Base-by-base conservation (phyloP, 2,797 vertebrate species). In the Danio choprae region DNA sequence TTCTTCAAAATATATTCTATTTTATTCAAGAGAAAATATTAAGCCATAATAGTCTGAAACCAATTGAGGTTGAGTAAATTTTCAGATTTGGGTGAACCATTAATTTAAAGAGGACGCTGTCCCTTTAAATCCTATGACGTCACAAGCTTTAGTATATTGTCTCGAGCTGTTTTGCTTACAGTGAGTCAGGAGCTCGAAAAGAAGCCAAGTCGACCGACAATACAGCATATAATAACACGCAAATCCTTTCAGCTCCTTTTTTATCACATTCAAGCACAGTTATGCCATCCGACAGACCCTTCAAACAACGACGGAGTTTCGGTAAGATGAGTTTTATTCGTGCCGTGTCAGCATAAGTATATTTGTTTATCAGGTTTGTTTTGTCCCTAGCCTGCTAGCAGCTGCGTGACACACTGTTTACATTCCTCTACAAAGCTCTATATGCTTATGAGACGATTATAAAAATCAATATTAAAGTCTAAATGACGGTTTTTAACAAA, bases 211-310 rank as follows among this genome's bases (percentile, higher is more conserved):
- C 43, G 50, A 65, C 15, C n/a, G 59, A 41, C 7, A 70, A 77
- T 75, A 40, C 65, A 71, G 70, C 43, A 20, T 51, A 64, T 38
- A 77, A 56, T 43, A 79, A 40, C 56, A 18, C 9, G 36, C 29
- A 29, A 29, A 29, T 29, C 5, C 11, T 40, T 11, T 40, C 18
- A 63, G 20, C 50, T 71, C 2, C 1, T 71, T 5, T 7, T 65
- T 56, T 62, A 50, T 3, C 46, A 20, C 48, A 16, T 68, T 48
- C 73, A 13, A 69, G 6, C 6, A 74, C 71, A 84, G 84, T 82
- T 74, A 98, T 98, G 97, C 96, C 97, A 85, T 97, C 96, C 72
- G 96, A 97, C 89, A 93, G 96, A 93, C 95, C 96, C 86, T 97
- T 97, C 91, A 98, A 98, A 89, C 97, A 97, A 89, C 94, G 97